Conservation (phyloP, 35 echinoderm and acorn worm species). For the Lytechinus pictus region DNA sequence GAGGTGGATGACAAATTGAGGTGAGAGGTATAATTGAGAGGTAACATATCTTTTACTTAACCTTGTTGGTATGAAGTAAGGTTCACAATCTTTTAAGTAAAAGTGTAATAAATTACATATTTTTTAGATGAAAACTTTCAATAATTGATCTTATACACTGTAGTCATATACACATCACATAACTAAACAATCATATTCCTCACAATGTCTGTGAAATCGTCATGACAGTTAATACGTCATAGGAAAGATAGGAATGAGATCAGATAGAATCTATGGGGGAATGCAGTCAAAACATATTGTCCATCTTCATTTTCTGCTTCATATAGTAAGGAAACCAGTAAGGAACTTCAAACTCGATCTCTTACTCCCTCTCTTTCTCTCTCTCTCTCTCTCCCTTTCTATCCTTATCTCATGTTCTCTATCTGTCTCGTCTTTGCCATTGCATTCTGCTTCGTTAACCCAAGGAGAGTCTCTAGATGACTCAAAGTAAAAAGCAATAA, state of each 20-base stretch:
- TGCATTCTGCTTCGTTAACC: background rate
- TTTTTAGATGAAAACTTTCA: too few species aligned
- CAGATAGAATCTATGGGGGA: background rate
- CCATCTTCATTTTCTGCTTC: conserved; percentile 3
- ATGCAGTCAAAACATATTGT: background rate
- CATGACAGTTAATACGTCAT: background rate
- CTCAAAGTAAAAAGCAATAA: background rate
- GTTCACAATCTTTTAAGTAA: too few species aligned
- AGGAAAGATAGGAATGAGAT: background rate
- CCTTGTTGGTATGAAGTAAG: too few species aligned
- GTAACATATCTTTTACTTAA: too few species aligned
- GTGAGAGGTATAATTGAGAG: too few species aligned
- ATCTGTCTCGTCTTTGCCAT: background rate
- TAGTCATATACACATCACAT: background rate
- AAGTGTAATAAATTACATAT: too few species aligned
- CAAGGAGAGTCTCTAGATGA: background rate
- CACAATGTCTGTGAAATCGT: background rate
- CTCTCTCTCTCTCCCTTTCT: background rate
- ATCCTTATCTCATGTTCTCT: background rate
- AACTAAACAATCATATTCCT: background rate
- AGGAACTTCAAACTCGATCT: background rate
- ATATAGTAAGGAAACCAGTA: background rate
- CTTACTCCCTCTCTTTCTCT: background rate
- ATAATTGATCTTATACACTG: background rate
- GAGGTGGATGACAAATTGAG: too few species aligned